Evolutionary conservation across 2,113 vertebrate genomes (phyloP).

Genomic region (Xiphophorus hellerii): DNA sequence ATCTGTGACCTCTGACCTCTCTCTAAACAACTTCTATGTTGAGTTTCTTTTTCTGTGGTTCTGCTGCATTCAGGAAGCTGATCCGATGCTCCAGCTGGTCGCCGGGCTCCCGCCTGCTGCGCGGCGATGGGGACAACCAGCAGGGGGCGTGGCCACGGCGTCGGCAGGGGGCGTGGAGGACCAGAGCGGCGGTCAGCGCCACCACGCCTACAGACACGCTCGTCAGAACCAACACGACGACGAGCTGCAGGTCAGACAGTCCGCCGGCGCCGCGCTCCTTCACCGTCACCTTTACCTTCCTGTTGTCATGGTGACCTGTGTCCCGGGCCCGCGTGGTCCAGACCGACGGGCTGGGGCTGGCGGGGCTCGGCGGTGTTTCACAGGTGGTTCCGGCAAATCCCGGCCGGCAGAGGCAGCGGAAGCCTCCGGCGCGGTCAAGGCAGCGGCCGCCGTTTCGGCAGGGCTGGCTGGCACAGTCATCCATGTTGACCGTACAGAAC

Average conservation of each 20-base stretch:
- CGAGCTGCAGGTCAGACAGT: conserved; percentile 83
- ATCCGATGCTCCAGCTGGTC: conserved; percentile 84
- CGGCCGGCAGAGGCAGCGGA: conserved; percentile 86
- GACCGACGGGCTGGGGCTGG: background rate
- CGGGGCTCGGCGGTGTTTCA: conserved; percentile 55
- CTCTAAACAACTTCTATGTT: conserved; percentile 69
- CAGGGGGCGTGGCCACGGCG: conserved; percentile 60
- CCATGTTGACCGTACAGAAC: conserved; percentile 93
- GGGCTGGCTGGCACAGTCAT: conserved; percentile 88
- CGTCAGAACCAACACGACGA: conserved; percentile 84
- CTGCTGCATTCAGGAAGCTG: conserved; percentile 81
- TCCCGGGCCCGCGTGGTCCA: background rate
- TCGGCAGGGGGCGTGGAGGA: conserved; percentile 84
- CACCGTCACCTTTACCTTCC: conserved; percentile 87
- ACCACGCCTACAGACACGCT: conserved; percentile 83
- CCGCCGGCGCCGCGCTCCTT: conserved; percentile 74
- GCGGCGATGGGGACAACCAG: conserved; percentile 37
- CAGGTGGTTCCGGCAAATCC: conserved; percentile 87
- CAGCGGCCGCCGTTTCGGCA: conserved; percentile 91
- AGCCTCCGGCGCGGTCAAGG: conserved; percentile 87
- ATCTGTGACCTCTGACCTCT: background rate
- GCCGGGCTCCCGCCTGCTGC: background rate
- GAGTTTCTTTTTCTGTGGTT: conserved; percentile 87
- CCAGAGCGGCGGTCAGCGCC: conserved; percentile 81
- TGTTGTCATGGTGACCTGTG: conserved; percentile 53